phyloP scores from a whole-genome alignment of 1,140 invertebrate genomes.

The Antheraea mylitta region DNA sequence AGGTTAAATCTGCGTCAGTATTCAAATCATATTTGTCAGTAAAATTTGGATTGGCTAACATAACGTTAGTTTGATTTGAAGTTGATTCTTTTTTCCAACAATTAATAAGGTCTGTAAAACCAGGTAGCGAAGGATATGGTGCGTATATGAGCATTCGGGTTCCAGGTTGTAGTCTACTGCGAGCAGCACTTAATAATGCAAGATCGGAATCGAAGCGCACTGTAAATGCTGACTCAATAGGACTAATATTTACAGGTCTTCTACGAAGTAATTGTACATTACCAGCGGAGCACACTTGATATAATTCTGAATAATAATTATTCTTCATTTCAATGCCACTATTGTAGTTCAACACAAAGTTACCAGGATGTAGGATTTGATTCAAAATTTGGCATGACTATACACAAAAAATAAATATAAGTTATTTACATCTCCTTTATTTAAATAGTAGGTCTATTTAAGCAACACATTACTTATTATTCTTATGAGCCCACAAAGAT shows the following conservation, averaged over 20 bases:
- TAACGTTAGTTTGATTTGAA: not conserved
- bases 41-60: not conserved
- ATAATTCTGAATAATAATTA: not conserved
- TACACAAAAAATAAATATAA: not conserved
- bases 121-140: not conserved
- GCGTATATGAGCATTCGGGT: not conserved
- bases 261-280: not conserved
- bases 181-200: not conserved
- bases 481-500: too few relatives aligned
- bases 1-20: not conserved
- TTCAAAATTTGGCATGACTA: not conserved
- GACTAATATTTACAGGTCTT: not conserved
- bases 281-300: not conserved
- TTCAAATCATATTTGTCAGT: not conserved
- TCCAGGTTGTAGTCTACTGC: not conserved
- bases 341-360: not conserved
- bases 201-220: not conserved
- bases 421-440: not conserved
- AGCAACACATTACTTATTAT: too few relatives aligned
- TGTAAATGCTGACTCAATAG: not conserved
- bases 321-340: not conserved
- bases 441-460: too few relatives aligned
- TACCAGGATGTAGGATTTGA: not conserved
- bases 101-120: not conserved
- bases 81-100: not conserved